Evolutionary conservation across 1,140 invertebrate genomes (phyloP), one percentile per base, ranked within the genome.

Genomic region (Pogonognathellus flavescens): DNA sequence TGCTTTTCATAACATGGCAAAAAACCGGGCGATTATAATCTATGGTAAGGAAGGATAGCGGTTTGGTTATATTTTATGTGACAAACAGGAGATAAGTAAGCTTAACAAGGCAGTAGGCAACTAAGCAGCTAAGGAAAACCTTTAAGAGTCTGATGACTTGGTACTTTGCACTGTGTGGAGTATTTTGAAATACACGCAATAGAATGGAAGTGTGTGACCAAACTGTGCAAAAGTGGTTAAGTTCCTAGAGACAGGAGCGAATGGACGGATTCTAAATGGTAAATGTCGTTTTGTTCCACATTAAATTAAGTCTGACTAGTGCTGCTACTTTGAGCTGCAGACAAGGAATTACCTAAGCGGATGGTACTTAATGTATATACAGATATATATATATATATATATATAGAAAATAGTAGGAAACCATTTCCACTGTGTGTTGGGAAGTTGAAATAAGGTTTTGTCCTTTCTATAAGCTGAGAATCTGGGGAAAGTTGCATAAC

Each of bases 251-350:
- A n/a, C n/a, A 60, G n/a, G 13, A 22, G n/a, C 18, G 59, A 60
- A 60, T 60, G 59, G 62, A 31, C 62, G 62, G 62, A 20, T 13
- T 66, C 62, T 66, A 66, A 66, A 66, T 66, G 62, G 22, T 66
- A 66, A 66, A 66, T 66, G 62, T 66, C 62, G 25, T 66, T 66
- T 66, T 25, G 62, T 66, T 25, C 62, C 20, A 66, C 62, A 25
- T 66, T 66, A 66, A 66, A 66, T 66, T 66, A 66, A 66, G 62
- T 66, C 62, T 66, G 62, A 66, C 62, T 66, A 25, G 62, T 66
- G 11, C 22, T 66, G 22, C 8, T 25, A 25, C 10, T 20, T 11
- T 11, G 14, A 20, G 10, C 62, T 22, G 62, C 62, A 60, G 18
- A 60, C 59, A 25, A 25, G 20, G 20, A 66, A 66, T 66, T 66